Percentiles rank a stretch among this genome's conserved stretches.
Evolutionary conservation across 1,140 invertebrate species (phyloP).

Genomic region (Thaumetopoea pityocampa): DNA sequence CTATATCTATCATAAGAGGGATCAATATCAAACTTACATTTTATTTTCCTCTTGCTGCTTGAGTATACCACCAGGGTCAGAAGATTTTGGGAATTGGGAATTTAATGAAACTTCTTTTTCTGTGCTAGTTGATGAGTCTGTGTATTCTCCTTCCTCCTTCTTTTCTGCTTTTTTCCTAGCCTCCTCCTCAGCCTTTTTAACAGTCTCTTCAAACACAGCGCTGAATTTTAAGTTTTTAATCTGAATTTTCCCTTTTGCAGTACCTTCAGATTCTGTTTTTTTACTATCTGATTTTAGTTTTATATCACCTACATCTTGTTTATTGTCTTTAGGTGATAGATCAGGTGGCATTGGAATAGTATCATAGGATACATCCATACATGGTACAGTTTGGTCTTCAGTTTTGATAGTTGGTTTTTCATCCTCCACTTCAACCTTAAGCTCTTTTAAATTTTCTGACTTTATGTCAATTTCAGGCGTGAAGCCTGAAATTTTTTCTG

Average conservation of each 20-base stretch:
- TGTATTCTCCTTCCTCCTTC: slow-evolving; percentile 80
- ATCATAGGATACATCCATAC: slow-evolving; percentile 35
- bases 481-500: no score
- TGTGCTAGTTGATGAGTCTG: slow-evolving; percentile 77
- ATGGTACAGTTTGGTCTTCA: slow-evolving; percentile 10
- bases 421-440: slow-evolving; percentile 54
- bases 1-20: no score
- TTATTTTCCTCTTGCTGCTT: slow-evolving; percentile 70
- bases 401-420: slow-evolving; percentile 26
- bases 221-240: slow-evolving; percentile 83
- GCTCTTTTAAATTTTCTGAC: slow-evolving; percentile 77
- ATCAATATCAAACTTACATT: slow-evolving; percentile 48
- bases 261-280: slow-evolving; percentile 27
- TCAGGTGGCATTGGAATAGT: slow-evolving; percentile 58
- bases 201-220: slow-evolving; percentile 79
- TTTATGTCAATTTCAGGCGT: slow-evolving; percentile 56
- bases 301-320: slow-evolving; percentile 29
- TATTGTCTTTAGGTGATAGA: slow-evolving; percentile 36
- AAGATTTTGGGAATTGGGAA: slow-evolving; percentile 64
- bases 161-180: slow-evolving; percentile 78
- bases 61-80: slow-evolving; percentile 65
- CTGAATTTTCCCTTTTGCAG: slow-evolving; percentile 70
- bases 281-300: slow-evolving; percentile 37
- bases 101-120: slow-evolving; percentile 71
- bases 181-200: slow-evolving; percentile 81